Conservation (phyloP, 2,797 vertebrate genomes). For the Manis javanica region DNA sequence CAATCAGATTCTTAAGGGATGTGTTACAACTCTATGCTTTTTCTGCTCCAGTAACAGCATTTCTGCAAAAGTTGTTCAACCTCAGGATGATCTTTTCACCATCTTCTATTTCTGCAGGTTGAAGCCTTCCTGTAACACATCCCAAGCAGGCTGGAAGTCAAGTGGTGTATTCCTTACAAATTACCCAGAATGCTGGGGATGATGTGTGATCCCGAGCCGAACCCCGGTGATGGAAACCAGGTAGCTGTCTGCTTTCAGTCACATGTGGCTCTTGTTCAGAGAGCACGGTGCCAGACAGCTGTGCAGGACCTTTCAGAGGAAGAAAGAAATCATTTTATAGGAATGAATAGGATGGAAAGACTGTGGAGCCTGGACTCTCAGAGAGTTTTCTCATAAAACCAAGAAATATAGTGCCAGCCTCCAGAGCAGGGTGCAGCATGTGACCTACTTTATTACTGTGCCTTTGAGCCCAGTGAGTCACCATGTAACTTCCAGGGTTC, state of each 20-base stretch:
- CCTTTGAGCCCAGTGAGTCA: conserved; percentile 34
- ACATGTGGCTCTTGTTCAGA: conserved; percentile 60
- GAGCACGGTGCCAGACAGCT: conserved; percentile 67
- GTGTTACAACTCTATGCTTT: conserved; percentile 29
- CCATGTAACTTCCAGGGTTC: conserved; percentile 21
- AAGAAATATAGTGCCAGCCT: background rate
- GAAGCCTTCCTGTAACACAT: conserved; percentile 53
- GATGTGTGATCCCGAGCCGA: conserved; percentile 62
- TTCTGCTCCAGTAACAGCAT: background rate
- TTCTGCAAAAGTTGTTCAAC: conserved; percentile 41
- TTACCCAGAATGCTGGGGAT: conserved; percentile 75
- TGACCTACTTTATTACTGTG: conserved; percentile 64
- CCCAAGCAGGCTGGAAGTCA: conserved; percentile 47
- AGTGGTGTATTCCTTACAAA: conserved; percentile 77
- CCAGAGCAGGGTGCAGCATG: background rate
- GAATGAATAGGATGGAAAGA: background rate
- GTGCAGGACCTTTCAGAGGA: conserved; percentile 69
- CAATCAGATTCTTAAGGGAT: background rate
- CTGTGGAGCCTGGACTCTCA: conserved; percentile 25
- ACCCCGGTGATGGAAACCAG: conserved; percentile 79
- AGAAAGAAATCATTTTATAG: conserved; percentile 52
- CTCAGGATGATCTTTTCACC: conserved; percentile 63
- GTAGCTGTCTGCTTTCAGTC: conserved; percentile 65
- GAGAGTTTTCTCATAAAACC: conserved; percentile 63
- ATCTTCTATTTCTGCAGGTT: conserved; percentile 19